These are phyloP conservation scores for Philaethria dido DNA, from an alignment of 2,888 invertebrate species.

Conservation along the genomic window DNA sequence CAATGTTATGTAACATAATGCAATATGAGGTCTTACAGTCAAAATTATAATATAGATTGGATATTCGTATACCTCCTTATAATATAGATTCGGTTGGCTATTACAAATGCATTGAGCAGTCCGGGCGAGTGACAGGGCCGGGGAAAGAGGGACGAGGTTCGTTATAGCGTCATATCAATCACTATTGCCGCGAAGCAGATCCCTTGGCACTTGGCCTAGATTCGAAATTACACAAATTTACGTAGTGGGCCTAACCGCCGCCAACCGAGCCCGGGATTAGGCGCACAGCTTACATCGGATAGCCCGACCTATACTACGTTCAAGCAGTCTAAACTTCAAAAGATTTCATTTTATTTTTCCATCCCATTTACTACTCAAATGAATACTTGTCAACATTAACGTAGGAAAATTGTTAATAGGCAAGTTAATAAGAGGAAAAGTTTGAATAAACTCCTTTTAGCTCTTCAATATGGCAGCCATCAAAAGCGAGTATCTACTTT, in stretches of 20 bases:
- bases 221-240: constrained; percentile 83
- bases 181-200: constrained; percentile 76
- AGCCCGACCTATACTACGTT: constrained; percentile 69
- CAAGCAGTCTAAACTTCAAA: constrained; percentile 61
- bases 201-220: constrained; percentile 83
- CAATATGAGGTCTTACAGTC: not conserved
- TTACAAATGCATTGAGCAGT: constrained; percentile 70
- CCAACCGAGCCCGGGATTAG: constrained; percentile 74
- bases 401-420: constrained; percentile 73
- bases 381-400: constrained; percentile 56
- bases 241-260: constrained; percentile 75
- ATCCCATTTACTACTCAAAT: constrained; percentile 54
- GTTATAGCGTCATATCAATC: constrained; percentile 79
- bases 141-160: constrained; percentile 57
- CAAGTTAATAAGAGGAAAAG: constrained; percentile 80
- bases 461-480: constrained; percentile 77
- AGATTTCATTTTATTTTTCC: constrained; percentile 53
- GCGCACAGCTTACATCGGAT: constrained; percentile 73
- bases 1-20: constrained; percentile 6
- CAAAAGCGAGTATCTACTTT: constrained; percentile 79
- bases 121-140: constrained; percentile 58
- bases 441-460: constrained; percentile 76
- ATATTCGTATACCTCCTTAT: constrained; percentile 15
- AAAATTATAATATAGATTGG: constrained; percentile 24
- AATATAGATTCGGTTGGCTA: constrained; percentile 32